These are phyloP conservation scores for Peromyscus leucopus DNA, from an alignment of 2,113 vertebrate genomes.

Conservation along the genomic window DNA sequence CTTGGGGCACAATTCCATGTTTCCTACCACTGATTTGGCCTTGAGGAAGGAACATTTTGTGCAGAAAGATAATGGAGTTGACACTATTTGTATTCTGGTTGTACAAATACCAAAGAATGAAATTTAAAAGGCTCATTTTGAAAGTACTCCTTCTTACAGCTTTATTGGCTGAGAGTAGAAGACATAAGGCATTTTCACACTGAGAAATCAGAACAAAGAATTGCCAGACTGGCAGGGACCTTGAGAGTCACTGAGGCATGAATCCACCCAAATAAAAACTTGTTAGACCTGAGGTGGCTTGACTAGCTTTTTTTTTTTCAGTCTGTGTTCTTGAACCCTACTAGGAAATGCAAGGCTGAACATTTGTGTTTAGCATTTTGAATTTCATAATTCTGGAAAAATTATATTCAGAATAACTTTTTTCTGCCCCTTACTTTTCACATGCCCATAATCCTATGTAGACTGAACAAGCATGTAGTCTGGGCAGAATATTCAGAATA, in stretches of 20 bases:
- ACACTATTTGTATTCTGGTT: conserved; percentile 79
- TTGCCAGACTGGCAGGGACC: conserved; percentile 50
- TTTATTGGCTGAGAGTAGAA: conserved; percentile 40
- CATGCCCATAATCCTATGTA: neutral
- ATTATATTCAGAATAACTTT: conserved; percentile 14
- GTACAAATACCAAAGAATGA: conserved; percentile 64
- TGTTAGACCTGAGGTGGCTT: conserved; percentile 1
- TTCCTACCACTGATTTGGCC: conserved; percentile 70
- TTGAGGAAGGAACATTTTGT: conserved; percentile 75
- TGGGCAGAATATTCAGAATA: neutral
- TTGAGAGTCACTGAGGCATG: neutral
- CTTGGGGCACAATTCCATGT: conserved; percentile 73
- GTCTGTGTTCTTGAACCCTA: neutral
- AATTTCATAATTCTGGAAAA: conserved; percentile 3
- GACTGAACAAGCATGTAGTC: neutral
- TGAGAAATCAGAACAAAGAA: conserved; percentile 53
- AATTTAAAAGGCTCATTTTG: conserved; percentile 66
- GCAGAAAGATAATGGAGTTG: conserved; percentile 69
- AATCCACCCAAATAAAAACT: conserved; percentile 15
- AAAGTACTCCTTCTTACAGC: conserved; percentile 45
- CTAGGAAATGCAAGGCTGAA: neutral
- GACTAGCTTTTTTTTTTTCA: neutral
- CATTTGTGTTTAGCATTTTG: neutral
- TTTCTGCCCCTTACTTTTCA: neutral
- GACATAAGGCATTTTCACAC: conserved; percentile 37